Base-by-base conservation (phyloP, 1,140 invertebrate species). In the Periplaneta americana region DNA sequence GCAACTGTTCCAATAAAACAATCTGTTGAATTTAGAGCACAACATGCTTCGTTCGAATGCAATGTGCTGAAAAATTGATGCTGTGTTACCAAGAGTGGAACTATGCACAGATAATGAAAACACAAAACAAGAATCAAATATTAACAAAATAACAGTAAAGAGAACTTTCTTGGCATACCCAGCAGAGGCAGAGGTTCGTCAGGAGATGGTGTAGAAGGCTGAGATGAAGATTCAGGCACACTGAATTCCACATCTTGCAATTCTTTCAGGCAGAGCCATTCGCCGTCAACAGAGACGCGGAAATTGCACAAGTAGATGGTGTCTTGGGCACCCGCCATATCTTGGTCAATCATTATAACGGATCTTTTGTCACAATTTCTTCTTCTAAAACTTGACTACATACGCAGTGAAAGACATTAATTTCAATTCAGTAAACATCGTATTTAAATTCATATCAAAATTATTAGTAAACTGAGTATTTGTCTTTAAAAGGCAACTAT, bases 251-350 rank as follows among this genome's bases (percentile, higher is more conserved):
- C 95, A 88, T 97, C 96, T 83, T 97, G 95, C 74, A 99, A 90
- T 88, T 98, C 97, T 87, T 97, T 96, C 34, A 99, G 88, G 87
- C 97, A 99, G n/a, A 99, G 91, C 97, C 97, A 99, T 88, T 99
- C 97, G 36, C 97, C 97, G 86, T 99, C 97, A 15, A 99, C 97
- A 33, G 97, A 98, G 0, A 99, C 97, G 35, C 97, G 94, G 88
- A 98, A 99, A 88, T 98, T 98, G 90, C 97, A 98, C 86, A 99
- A 88, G 89, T 99, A 99, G 87, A 99, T 98, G 22, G 97, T 99
- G 88, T 98, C 97, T 89, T 98, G 96, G 37, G 96, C 96, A 84
- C 94, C 94, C 83, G 94, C 93, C 91, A 95, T 93, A 84, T 95
- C 94, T 85, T 92, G 83, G 66, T 84, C 85, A 80, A 85, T 83